Evolutionary conservation across 2,888 invertebrate species (phyloP).

Genomic region (Phania funesta): DNA sequence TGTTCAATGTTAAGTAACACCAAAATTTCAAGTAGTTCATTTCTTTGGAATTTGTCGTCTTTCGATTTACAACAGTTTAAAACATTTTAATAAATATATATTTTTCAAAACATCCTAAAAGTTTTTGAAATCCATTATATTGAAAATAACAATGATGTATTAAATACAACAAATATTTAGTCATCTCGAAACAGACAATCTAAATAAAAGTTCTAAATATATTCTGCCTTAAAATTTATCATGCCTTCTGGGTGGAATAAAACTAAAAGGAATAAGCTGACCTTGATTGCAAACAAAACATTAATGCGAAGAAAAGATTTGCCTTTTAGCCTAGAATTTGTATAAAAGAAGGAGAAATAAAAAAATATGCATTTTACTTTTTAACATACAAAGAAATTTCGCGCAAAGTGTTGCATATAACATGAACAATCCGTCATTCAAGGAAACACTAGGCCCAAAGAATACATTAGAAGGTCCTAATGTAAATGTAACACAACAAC

Average conservation of each 20-base stretch:
- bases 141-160: no score
- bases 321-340: constrained; percentile 15
- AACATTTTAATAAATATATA: no score
- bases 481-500: not conserved
- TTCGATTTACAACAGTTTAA: no score
- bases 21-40: no score
- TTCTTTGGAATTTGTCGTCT: no score
- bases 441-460: constrained; percentile 30
- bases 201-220: not conserved
- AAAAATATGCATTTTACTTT: constrained; percentile 12
- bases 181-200: no score
- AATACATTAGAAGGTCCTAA: constrained; percentile 47
- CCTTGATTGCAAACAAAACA: constrained; percentile 2
- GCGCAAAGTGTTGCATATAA: constrained; percentile 13
- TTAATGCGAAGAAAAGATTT: constrained; percentile 6
- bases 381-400: constrained; percentile 24
- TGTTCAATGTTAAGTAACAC: no score
- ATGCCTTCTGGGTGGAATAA: not conserved
- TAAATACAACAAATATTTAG: no score
- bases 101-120: no score
- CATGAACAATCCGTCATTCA: constrained; percentile 21
- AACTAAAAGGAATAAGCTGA: not conserved
- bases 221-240: not conserved
- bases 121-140: no score
- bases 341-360: not conserved